Evolutionary conservation across 2,113 vertebrate species (phyloP), one percentile per base, ranked within the genome.

Genomic region (Brachypodius melanocephalos): DNA sequence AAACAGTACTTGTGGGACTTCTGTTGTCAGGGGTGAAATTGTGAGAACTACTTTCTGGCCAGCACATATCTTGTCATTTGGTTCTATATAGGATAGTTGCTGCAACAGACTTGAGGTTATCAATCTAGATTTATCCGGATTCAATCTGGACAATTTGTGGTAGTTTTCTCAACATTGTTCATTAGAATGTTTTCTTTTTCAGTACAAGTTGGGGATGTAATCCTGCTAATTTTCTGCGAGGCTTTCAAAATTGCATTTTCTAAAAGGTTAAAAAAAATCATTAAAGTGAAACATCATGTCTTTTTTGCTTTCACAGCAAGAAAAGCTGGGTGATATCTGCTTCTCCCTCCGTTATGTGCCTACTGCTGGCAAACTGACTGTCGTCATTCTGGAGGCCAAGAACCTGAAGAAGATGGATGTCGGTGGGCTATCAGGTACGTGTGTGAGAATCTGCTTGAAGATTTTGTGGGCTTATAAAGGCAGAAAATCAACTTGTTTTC

Each of bases 361-460:
- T 82, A 99, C 99, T 32, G 99, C 99, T 54, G 99, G 99, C 78
- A 99, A 99, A 91, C 98, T 99, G 97, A 99, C 99, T 42, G 99
- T 99, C 46, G 99, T 99, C 97, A 97, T 99, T 91, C 98, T 99
- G 68, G 99, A 99, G 97, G 99, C 99, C 36, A 99, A 99, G 97
- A 99, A 99, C 97, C 98, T 99, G 98, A 99, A 99, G 98, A 99
- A 99, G 97, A 99, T 99, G 99, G 99, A 99, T 42, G 99, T 99
- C 8, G 99, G 99, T 85, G 99, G 99, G 75, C 98, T 99, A 96
- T 99, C 99, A 97, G 99, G 99, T 99, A 98, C 93, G 97, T 93
- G 78, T 69, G 62, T 83, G 34, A 86, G 89, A 87, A 94, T 85
- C 59, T 74, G 36, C 68, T 55, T 81, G 34, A 93, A 80, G 63